Percentiles rank a stretch among this genome's conserved stretches.
These are phyloP conservation scores for Siderastrea radians DNA, from an alignment of 92 coral and sea anemone genomes.

Conservation along the genomic window DNA sequence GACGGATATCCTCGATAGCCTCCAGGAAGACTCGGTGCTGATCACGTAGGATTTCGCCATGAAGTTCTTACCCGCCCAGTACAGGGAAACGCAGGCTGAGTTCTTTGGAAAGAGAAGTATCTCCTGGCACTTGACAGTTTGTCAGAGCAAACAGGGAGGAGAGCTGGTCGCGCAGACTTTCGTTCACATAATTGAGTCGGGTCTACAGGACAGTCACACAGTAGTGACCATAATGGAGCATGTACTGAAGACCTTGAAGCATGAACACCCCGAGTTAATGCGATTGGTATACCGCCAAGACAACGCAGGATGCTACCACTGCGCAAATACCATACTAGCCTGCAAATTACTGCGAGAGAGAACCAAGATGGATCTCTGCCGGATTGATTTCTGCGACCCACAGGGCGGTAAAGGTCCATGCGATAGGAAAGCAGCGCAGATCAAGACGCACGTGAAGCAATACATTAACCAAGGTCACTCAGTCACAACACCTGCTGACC, in stretches of 20 bases:
- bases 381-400: no score
- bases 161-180: constrained; percentile 54
- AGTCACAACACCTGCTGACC: constrained; percentile 55
- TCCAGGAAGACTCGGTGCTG: constrained; percentile 29
- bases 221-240: constrained; percentile 67
- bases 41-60: constrained; percentile 60
- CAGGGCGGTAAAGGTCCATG: no score
- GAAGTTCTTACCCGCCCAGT: constrained; percentile 59
- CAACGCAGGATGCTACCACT: no score
- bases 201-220: constrained; percentile 62
- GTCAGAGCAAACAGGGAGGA: constrained; percentile 33
- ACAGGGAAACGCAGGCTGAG: constrained; percentile 59
- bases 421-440: no score
- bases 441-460: constrained; percentile 26
- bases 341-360: no score
- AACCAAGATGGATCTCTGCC: no score
- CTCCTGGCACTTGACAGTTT: constrained; percentile 66
- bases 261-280: no score
- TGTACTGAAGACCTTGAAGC: constrained; percentile 51
- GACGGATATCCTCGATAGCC: constrained; percentile 42
- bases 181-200: constrained; percentile 63
- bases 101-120: constrained; percentile 70
- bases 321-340: no score
- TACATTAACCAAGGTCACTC: constrained; percentile 67
- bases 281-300: no score